A percentile compares a stretch with the other conserved stretches of the same genome.
phyloP scores from a whole-genome alignment of 2,113 vertebrate species.

The Megaptera novaeangliae region DNA sequence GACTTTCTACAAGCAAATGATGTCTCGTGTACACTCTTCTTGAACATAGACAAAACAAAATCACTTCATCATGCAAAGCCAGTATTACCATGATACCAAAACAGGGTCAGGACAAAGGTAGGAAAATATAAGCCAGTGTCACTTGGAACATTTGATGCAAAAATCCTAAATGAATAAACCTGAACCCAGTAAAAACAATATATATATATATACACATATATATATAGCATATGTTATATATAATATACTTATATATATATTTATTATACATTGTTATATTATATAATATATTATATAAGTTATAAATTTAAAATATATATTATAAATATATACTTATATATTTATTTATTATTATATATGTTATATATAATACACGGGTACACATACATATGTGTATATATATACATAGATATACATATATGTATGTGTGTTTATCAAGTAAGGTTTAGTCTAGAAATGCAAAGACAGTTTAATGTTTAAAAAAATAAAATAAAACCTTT shows the following conservation, averaged over 20 bases:
- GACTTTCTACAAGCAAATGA: not conserved
- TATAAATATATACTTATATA: not conserved
- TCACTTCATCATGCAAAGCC: not conserved
- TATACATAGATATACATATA: not conserved
- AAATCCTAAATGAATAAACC: not conserved
- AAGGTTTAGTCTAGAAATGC: not conserved
- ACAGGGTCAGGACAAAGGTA: not conserved
- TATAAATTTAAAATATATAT: not conserved
- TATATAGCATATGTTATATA: not conserved
- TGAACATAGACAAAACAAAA: not conserved
- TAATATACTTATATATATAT: not conserved
- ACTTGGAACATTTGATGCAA: not conserved
- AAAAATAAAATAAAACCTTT: not conserved
- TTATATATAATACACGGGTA: not conserved
- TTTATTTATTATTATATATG: not conserved
- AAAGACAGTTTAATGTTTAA: not conserved
- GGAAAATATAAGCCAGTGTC: not conserved
- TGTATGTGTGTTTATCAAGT: not conserved
- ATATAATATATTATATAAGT: too few species aligned
- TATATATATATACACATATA: fast-evolving
- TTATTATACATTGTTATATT: too few species aligned
- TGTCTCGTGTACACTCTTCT: not conserved
- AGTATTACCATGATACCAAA: not conserved
- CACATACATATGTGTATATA: not conserved
- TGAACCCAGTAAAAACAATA: not conserved